phyloP scores from a whole-genome alignment of 2,797 vertebrate genomes.

The Eurystomus glaucurus region DNA sequence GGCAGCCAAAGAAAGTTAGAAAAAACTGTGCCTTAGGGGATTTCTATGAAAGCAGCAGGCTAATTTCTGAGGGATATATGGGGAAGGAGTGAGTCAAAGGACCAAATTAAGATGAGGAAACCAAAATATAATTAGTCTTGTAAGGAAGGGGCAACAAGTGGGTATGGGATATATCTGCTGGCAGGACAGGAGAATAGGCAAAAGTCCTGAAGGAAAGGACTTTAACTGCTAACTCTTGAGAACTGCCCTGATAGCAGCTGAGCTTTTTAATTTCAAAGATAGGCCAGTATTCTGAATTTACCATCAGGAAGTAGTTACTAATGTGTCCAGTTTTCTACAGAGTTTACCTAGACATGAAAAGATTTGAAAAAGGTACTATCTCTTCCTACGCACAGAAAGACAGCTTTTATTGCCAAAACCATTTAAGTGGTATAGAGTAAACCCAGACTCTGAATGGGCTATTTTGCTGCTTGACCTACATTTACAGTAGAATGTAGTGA shows the following conservation, averaged over 20 bases:
- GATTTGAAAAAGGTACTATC: not conserved
- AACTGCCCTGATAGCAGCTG: not conserved
- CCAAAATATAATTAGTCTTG: not conserved
- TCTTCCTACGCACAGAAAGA: constrained; percentile 39
- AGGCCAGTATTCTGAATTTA: not conserved
- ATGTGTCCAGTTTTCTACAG: not conserved
- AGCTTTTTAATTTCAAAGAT: not conserved
- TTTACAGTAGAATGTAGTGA: constrained; percentile 26
- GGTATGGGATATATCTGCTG: not conserved
- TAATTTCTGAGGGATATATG: not conserved
- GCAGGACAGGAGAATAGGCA: not conserved
- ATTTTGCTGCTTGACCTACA: constrained; percentile 45
- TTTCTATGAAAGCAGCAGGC: constrained; percentile 45
- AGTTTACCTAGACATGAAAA: not conserved
- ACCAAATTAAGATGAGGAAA: not conserved
- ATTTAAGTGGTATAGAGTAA: not conserved
- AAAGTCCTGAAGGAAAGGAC: not conserved
- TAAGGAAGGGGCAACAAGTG: not conserved
- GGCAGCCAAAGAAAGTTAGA: constrained; percentile 19
- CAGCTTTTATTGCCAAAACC: constrained; percentile 28
- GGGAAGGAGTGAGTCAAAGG: not conserved
- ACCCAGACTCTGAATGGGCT: not conserved
- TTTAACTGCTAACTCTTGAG: not conserved
- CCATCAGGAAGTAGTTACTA: not conserved
- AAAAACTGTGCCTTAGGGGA: not conserved